Percentiles rank a stretch among this genome's conserved stretches.
These are phyloP conservation scores for Orientallactaga sibirica DNA, from an alignment of 2,797 vertebrate species.

Conservation along the genomic window DNA sequence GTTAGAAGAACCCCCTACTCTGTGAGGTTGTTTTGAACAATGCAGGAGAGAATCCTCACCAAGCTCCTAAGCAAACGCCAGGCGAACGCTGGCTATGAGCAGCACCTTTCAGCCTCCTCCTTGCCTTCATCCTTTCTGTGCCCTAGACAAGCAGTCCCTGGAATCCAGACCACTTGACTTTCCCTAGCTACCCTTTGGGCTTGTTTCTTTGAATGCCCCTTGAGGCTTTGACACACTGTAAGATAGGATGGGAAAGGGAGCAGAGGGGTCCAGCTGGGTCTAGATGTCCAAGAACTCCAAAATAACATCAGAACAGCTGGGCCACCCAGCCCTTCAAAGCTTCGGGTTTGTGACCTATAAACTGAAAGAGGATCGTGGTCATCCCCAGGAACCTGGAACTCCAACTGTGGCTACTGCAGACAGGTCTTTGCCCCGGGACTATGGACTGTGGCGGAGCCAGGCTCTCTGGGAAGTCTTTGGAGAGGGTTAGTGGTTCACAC, in stretches of 20 bases:
- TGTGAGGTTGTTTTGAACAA: neutral
- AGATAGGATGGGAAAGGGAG: neutral
- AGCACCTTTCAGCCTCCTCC: neutral
- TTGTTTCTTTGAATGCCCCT: neutral
- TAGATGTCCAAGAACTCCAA: neutral
- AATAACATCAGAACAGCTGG: neutral
- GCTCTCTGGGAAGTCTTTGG: neutral
- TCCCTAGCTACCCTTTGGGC: rapidly evolving
- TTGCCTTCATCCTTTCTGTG: neutral
- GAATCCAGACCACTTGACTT: neutral
- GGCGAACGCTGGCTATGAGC: neutral
- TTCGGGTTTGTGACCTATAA: neutral
- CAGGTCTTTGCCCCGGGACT: neutral
- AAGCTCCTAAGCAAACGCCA: neutral
- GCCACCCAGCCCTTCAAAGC: neutral
- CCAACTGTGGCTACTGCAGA: neutral
- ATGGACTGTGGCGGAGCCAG: neutral
- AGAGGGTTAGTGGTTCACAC: neutral
- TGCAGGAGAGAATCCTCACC: neutral
- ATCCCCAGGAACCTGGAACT: neutral
- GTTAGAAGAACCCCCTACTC: neutral
- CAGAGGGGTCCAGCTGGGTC: neutral
- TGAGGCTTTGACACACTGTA: neutral
- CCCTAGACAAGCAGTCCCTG: neutral
- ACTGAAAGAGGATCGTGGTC: neutral